Base-by-base conservation (phyloP, 2,797 vertebrate species). In the Loriculus beryllinus region DNA sequence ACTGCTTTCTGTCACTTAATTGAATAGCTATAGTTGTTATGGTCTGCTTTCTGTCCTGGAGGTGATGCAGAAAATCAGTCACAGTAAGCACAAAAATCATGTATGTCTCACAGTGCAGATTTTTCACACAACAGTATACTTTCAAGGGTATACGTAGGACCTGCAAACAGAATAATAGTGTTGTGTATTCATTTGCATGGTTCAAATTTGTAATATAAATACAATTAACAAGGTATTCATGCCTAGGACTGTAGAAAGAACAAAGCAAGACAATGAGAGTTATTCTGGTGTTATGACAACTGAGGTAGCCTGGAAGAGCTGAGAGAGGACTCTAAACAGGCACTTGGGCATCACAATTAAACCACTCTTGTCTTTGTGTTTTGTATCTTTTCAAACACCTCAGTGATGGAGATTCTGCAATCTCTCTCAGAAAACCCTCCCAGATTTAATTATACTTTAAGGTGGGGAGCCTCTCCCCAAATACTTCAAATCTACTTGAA, bases 31-130 rank as follows among this genome's bases (percentile, higher is more conserved):
- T 49, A 47, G 52, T 37, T 57, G 28, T 47, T 67, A 16, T 4
- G 15, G 8, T 60, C 39, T 94, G 77, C 68, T 15, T 59, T 86
- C 59, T n/a, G 3, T 68, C 31, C 54, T 56, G 35, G n/a, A 79
- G 31, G 56, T 90, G 35, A 69, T 59, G 60, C 77, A 62, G 70
- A 67, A 86, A 89, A 83, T 68, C 76, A 84, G 91, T 86, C 79
- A 93, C 82, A 93, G 80, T 56, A 63, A 93, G 69, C 71, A 75
- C 3, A 29, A 95, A 93, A 97, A 40, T 69, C 62, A 45, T 19
- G 31, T 45, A 12, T 2, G 68, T 23, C 43, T 69, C 51, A n/a
- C 18, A 60, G 16, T 28, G 25, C 31, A 47, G 13, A 35, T 84
- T 87, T 80, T 45, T 49, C 57, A 89, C 22, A 33, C 5, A 10